Evolutionary conservation across 30 jellyfish, hydroid and myxozoan genomes (phyloP).

Genomic region (Turritopsis rubra): DNA sequence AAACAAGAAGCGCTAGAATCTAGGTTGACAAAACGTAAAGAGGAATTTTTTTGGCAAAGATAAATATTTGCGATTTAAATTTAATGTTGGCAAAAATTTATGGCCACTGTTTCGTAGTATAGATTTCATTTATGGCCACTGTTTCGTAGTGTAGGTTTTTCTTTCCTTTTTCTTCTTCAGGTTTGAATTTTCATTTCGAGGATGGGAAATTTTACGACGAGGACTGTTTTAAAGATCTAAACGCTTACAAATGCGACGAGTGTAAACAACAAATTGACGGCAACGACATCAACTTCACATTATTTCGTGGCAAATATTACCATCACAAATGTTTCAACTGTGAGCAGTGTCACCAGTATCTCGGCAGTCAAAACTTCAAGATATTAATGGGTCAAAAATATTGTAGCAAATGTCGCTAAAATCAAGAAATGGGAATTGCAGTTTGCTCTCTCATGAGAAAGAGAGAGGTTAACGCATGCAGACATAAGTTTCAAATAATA

Average conservation of each 20-base stretch:
- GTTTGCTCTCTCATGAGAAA: background rate
- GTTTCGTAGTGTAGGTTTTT: too few relatives aligned
- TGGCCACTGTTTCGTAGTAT: too few relatives aligned
- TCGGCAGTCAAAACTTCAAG: background rate
- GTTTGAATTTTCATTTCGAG: background rate
- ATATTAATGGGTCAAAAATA: slow-evolving; percentile 8
- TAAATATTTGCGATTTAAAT: too few relatives aligned
- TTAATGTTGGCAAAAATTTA: too few relatives aligned
- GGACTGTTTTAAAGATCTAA: background rate
- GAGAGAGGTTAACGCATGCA: too few relatives aligned
- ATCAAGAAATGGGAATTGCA: background rate
- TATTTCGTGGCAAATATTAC: slow-evolving; percentile 16
- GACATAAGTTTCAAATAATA: too few relatives aligned
- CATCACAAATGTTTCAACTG: slow-evolving; percentile 10
- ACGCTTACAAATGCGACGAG: slow-evolving; percentile 14
- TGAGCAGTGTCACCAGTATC: background rate
- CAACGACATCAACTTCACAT: slow-evolving; percentile 3
- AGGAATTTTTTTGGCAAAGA: too few relatives aligned
- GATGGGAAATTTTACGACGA: slow-evolving; percentile 13
- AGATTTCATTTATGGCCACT: too few relatives aligned
- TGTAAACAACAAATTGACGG: slow-evolving; percentile 19
- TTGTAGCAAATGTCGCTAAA: slow-evolving; percentile 14
- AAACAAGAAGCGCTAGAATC: too few relatives aligned
- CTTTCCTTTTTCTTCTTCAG: background rate
- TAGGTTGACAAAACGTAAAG: background rate